These are phyloP conservation scores for Anabacerthia variegaticeps DNA, from an alignment of 2,797 vertebrate species.

Conservation along the genomic window DNA sequence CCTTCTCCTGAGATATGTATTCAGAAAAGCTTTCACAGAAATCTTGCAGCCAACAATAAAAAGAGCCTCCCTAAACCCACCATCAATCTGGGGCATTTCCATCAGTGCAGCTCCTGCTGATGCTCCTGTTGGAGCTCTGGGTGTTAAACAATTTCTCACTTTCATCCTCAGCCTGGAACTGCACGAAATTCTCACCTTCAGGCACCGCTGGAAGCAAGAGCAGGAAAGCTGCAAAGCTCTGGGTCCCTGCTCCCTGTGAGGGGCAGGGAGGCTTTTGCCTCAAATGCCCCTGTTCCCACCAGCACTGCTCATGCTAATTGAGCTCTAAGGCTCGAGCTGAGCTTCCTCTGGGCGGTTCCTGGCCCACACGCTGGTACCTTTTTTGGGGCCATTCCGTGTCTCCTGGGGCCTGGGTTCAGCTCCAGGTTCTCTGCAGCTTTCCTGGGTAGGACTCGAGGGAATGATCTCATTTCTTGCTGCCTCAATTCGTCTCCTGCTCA, in stretches of 20 bases:
- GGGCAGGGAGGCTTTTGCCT: background rate
- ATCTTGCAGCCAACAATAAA: background rate
- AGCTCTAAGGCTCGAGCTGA: background rate
- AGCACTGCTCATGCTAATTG: background rate
- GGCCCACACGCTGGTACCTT: accelerated
- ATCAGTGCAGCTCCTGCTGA: background rate
- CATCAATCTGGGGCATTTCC: background rate
- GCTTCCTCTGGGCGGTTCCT: background rate
- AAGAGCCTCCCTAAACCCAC: background rate
- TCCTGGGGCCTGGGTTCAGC: background rate
- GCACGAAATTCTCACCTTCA: background rate
- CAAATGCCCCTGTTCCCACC: background rate
- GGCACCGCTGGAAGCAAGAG: background rate
- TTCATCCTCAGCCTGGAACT: background rate
- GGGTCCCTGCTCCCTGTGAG: accelerated
- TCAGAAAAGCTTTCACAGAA: background rate
- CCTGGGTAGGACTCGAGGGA: slow-evolving; percentile 12
- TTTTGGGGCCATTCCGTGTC: background rate
- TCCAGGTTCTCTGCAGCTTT: slow-evolving; percentile 6
- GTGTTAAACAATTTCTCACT: background rate
- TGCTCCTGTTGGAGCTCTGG: background rate
- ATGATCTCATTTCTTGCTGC: background rate
- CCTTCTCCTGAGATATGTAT: background rate
- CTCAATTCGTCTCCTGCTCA: background rate
- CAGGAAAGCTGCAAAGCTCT: background rate